phyloP scores from a whole-genome alignment of 2,888 invertebrate genomes.

The Nomada goodeniana region DNA sequence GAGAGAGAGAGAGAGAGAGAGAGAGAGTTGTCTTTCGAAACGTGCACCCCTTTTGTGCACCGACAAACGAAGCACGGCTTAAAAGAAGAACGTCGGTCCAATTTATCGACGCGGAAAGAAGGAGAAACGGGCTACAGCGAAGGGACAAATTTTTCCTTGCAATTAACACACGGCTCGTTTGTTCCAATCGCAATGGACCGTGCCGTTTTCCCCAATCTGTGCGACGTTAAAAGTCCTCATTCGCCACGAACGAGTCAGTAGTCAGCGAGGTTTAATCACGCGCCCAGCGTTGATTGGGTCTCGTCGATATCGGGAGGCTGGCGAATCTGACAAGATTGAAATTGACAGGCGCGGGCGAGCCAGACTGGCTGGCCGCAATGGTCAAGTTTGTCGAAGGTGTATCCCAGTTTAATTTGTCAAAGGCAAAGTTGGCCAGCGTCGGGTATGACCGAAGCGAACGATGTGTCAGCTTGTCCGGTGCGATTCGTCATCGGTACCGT shows the following conservation, averaged over 20 bases:
- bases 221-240: too few species aligned
- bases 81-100: not conserved
- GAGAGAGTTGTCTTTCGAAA: constrained; percentile 1
- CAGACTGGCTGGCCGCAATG: not conserved
- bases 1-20: constrained; percentile 11
- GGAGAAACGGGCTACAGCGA: not conserved
- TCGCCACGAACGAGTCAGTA: not conserved
- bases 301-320: constrained; percentile 29
- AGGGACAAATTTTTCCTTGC: constrained; percentile 23
- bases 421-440: constrained; percentile 30
- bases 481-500: constrained; percentile 10
- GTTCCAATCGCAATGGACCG: not conserved
- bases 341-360: constrained; percentile 40
- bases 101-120: constrained; percentile 9
- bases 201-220: too few species aligned
- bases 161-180: not conserved
- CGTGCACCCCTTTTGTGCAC: constrained; percentile 20
- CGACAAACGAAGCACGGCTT: not conserved
- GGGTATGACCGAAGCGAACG: not conserved
- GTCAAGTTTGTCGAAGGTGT: constrained; percentile 48
- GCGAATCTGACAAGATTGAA: constrained; percentile 30
- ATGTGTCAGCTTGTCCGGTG: constrained; percentile 16
- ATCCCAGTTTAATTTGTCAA: constrained; percentile 55
- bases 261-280: not conserved
- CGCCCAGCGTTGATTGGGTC: constrained; percentile 9